Evolutionary conservation across 2,113 vertebrate genomes (phyloP).

Genomic region (Thinocorus orbignyianus): DNA sequence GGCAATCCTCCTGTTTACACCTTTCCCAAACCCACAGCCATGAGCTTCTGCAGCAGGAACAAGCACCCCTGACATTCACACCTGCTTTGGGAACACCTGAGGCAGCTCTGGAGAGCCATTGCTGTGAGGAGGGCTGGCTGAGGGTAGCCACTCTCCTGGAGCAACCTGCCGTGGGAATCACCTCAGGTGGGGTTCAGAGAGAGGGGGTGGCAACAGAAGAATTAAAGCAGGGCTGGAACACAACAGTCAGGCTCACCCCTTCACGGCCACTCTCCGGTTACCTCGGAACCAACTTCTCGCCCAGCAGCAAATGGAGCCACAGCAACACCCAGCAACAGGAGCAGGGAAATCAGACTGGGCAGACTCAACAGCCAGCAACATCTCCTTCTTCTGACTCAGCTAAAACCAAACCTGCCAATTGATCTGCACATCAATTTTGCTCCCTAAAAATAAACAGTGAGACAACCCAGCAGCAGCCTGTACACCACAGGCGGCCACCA

Average conservation of each 20-base stretch:
- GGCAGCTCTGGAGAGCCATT: neutral
- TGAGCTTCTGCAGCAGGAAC: neutral
- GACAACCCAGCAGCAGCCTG: neutral
- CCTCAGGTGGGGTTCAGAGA: fast-evolving
- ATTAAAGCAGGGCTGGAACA: neutral
- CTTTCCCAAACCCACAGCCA: neutral
- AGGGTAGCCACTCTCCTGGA: neutral
- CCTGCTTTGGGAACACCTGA: fast-evolving
- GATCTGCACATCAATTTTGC: neutral
- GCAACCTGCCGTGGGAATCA: neutral
- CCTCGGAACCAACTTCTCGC: neutral
- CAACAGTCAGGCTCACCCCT: neutral
- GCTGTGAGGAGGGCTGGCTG: neutral
- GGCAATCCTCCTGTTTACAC: neutral
- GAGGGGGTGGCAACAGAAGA: neutral
- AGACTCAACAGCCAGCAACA: neutral
- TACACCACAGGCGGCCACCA: neutral
- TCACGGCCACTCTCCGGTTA: neutral
- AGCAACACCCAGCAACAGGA: neutral
- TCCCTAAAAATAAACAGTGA: neutral
- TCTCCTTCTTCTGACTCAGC: neutral
- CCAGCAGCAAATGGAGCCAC: neutral
- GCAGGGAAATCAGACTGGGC: neutral
- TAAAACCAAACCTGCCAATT: fast-evolving
- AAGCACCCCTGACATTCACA: neutral